phyloP scores from a whole-genome alignment of 2,888 invertebrate genomes.

The Diaphora mendica region DNA sequence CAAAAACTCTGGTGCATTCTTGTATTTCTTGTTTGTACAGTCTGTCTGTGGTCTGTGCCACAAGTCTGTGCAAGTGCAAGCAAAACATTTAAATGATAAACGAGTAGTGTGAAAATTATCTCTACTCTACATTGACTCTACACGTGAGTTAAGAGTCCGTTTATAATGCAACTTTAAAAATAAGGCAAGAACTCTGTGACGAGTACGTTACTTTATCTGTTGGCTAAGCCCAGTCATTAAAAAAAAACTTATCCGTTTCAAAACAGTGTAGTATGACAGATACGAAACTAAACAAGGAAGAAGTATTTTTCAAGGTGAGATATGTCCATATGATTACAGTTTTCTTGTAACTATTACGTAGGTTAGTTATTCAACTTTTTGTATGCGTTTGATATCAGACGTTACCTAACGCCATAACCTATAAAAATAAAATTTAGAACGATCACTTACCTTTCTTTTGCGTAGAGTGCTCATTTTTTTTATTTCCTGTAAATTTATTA shows the following conservation, averaged over 20 bases:
- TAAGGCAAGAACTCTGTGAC: neutral
- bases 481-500: neutral
- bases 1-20: neutral
- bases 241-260: neutral
- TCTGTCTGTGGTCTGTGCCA: neutral
- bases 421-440: neutral
- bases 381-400: neutral
- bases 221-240: neutral
- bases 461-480: slow-evolving; percentile 64
- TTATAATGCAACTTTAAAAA: neutral
- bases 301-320: slow-evolving; percentile 13
- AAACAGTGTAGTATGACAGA: neutral
- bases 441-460: slow-evolving; percentile 68
- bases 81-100: no score
- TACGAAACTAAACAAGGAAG: slow-evolving; percentile 5
- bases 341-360: neutral
- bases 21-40: no score
- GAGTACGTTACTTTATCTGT: neutral
- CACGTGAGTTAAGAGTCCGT: neutral
- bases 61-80: no score
- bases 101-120: neutral
- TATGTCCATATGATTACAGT: neutral
- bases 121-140: neutral
- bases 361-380: slow-evolving; percentile 4
- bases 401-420: slow-evolving; percentile 8